Evolutionary conservation across 2,797 vertebrate genomes (phyloP).

Genomic region (Leuciscus waleckii): DNA sequence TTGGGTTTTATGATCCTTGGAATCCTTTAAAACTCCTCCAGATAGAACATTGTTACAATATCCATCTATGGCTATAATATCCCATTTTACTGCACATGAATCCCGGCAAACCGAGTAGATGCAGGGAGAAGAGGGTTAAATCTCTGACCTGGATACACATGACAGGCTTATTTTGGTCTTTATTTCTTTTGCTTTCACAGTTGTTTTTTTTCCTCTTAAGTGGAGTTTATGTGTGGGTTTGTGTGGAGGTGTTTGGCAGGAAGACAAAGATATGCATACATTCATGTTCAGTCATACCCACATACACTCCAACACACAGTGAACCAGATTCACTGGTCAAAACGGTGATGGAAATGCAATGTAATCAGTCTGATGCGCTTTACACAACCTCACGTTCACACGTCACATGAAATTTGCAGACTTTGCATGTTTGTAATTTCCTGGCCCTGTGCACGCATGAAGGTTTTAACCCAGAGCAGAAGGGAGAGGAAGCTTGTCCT

Average conservation of each 20-base stretch:
- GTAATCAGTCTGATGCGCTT: conserved; percentile 31
- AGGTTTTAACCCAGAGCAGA: conserved; percentile 5
- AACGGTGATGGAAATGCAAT: conserved; percentile 24
- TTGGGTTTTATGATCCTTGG: neutral
- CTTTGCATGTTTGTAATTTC: neutral
- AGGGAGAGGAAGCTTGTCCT: conserved; percentile 63
- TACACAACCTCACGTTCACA: neutral
- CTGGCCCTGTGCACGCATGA: neutral
- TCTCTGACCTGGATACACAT: conserved; percentile 76
- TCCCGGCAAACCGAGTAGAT: neutral
- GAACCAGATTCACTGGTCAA: conserved; percentile 24
- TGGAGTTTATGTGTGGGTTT: conserved; percentile 43
- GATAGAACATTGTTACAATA: conserved; percentile 8
- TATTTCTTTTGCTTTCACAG: conserved; percentile 15
- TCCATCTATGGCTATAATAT: neutral
- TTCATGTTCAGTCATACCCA: conserved; percentile 24
- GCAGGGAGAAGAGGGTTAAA: conserved; percentile 61
- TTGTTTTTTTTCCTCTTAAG: conserved; percentile 26
- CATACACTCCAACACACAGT: conserved; percentile 12
- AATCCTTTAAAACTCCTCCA: neutral
- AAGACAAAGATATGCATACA: conserved; percentile 24
- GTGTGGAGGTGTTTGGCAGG: conserved; percentile 43
- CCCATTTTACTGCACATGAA: conserved; percentile 16
- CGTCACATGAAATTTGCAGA: neutral
- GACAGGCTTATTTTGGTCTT: conserved; percentile 70